phyloP scores from a whole-genome alignment of 2,888 invertebrate genomes.

The Plagodis dolabraria region DNA sequence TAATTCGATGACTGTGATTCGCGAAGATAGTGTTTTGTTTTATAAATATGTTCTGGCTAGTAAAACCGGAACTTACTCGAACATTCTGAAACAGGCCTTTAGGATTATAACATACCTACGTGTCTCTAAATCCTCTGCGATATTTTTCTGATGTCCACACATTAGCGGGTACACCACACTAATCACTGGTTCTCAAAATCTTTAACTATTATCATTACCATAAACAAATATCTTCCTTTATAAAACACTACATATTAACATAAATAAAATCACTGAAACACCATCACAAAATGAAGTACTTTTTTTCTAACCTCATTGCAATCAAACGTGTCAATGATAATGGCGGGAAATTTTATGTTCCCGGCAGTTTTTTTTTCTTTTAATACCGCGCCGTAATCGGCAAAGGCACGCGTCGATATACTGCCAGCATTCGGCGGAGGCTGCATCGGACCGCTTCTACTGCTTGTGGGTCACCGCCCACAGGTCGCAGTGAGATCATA shows the following conservation, averaged over 20 bases:
- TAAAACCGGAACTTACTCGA: too few species aligned
- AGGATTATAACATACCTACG: conserved; percentile 47
- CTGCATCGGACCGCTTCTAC: conserved; percentile 28
- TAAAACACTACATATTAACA: neutral
- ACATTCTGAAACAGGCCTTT: too few species aligned
- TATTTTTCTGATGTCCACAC: conserved; percentile 50
- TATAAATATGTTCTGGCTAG: too few species aligned
- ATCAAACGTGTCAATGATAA: too few species aligned
- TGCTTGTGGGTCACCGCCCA: conserved; percentile 72
- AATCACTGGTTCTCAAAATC: conserved; percentile 18
- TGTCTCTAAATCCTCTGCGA: conserved; percentile 45
- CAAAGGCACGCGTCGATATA: conserved; percentile 60
- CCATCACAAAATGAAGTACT: too few species aligned
- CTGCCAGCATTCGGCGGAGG: conserved; percentile 54
- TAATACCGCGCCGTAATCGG: conserved; percentile 34
- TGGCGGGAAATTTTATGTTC: conserved; percentile 27
- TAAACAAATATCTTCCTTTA: neutral
- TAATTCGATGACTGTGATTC: too few species aligned
- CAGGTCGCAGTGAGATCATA: conserved; percentile 77
- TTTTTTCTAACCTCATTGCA: too few species aligned
- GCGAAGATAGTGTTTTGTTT: too few species aligned
- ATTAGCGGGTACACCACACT: conserved; percentile 44
- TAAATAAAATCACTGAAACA: neutral
- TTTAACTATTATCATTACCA: neutral
- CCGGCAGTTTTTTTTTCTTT: conserved; percentile 33